Evolutionary conservation across 2,888 invertebrate species (phyloP).

Genomic region (Helicoverpa assulta): DNA sequence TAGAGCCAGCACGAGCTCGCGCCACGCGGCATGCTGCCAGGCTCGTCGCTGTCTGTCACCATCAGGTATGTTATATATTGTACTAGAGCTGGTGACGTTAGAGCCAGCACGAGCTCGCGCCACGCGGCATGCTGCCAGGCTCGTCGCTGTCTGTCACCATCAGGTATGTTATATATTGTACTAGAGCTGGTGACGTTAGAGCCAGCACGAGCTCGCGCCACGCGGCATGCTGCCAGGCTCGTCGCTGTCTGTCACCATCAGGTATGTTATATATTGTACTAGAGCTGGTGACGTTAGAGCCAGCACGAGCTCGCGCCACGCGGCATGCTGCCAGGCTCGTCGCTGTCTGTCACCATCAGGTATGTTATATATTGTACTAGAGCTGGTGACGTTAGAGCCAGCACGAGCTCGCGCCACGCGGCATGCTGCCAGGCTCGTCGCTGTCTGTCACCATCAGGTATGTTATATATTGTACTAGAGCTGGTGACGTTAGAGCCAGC

Average conservation of each 20-base stretch:
- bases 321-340: conserved; percentile 45
- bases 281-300: conserved; percentile 92
- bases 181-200: conserved; percentile 93
- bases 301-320: conserved; percentile 54
- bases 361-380: too few species aligned
- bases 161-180: too few species aligned
- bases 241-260: conserved; percentile 31
- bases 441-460: conserved; percentile 36
- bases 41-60: conserved; percentile 17
- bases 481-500: conserved; percentile 89
- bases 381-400: conserved; percentile 91
- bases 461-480: too few species aligned
- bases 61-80: too few species aligned
- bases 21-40: conserved; percentile 41
- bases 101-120: conserved; percentile 54
- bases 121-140: conserved; percentile 40
- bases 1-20: conserved; percentile 54
- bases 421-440: conserved; percentile 40
- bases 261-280: too few species aligned
- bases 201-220: conserved; percentile 54
- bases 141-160: conserved; percentile 23
- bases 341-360: conserved; percentile 33
- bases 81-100: conserved; percentile 93
- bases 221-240: conserved; percentile 42
- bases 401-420: conserved; percentile 57